Evolutionary conservation across 2,888 invertebrate genomes (phyloP).

Genomic region (Electrophaes corylata): DNA sequence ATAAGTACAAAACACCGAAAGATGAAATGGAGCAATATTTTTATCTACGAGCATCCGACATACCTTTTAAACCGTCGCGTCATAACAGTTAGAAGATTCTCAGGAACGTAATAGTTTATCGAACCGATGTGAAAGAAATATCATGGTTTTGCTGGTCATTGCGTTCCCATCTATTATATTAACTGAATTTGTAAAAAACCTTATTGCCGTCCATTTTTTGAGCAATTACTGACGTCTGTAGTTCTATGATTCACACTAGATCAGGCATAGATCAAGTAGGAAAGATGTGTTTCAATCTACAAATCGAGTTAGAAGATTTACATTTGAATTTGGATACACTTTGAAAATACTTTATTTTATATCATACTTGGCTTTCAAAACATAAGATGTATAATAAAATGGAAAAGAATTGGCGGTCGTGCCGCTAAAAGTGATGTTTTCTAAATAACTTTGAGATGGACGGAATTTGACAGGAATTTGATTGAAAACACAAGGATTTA

Average conservation of each 20-base stretch:
- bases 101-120: background rate
- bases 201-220: conserved; percentile 36
- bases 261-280: conserved; percentile 16
- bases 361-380: too few relatives aligned
- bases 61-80: background rate
- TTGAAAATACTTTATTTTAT: too few relatives aligned
- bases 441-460: too few relatives aligned
- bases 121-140: conserved; percentile 30
- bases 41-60: background rate
- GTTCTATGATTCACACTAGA: conserved; percentile 33
- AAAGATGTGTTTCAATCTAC: conserved; percentile 13
- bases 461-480: too few relatives aligned
- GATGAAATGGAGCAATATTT: too few relatives aligned
- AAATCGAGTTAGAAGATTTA: too few relatives aligned
- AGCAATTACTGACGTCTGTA: conserved; percentile 31
- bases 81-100: background rate
- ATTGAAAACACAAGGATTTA: too few relatives aligned
- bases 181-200: conserved; percentile 34
- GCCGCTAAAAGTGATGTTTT: too few relatives aligned
- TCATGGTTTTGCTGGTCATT: conserved; percentile 32
- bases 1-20: too few relatives aligned
- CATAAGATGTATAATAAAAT: too few relatives aligned
- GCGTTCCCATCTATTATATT: conserved; percentile 36
- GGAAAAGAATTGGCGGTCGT: too few relatives aligned
- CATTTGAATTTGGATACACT: too few relatives aligned